Base-by-base conservation (phyloP, 2,797 vertebrate genomes). In the Rallus crepitans region DNA sequence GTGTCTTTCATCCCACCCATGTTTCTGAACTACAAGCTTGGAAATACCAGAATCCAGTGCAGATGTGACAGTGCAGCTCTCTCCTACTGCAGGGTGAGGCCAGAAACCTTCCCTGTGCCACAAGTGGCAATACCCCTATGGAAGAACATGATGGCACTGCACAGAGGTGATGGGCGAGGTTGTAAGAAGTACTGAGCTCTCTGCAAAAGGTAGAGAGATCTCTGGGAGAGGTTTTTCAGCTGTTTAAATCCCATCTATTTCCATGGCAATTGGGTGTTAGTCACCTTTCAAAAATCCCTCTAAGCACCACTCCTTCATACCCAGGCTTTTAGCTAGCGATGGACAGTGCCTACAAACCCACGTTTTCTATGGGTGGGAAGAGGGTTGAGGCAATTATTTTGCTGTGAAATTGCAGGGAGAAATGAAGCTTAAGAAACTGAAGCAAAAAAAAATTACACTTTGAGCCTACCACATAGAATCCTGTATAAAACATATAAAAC, bases 1-100 rank as follows among this genome's bases (percentile, higher is more conserved):
- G 14, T 8, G 66, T 42, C 79, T 79, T 90, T 83, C 55, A 91
- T 83, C 50, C 61, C 0, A 0, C n/a, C 0, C 0, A 10, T 28
- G 55, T 21, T 55, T 90, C 76, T 1, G 0, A 50, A 86, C 17
- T 65, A 35, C 30, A 70, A 85, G 33, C 30, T 28, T 78, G 72
- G 59, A 79, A 95, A 63, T 47, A 78, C 65, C 35, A 23, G 39
- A 52, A 52, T 52, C 25, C 72, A 89, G 30, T 5, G 28, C 63
- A 76, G 61, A 61, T 27, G 48, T 21, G 81, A 33, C 2, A 31
- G 37, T 25, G 48, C 53, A 85, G 30, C 40, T 88, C 42, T 30
- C 37, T 75, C 61, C 64, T 18, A 37, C 25, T 81, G 42, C 56
- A 52, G 21, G 45, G 16, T 9, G 17, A 65, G 50, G 25, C 50